Conservation (phyloP, 2,888 invertebrate species). For the Aleiodes leptofemur region DNA sequence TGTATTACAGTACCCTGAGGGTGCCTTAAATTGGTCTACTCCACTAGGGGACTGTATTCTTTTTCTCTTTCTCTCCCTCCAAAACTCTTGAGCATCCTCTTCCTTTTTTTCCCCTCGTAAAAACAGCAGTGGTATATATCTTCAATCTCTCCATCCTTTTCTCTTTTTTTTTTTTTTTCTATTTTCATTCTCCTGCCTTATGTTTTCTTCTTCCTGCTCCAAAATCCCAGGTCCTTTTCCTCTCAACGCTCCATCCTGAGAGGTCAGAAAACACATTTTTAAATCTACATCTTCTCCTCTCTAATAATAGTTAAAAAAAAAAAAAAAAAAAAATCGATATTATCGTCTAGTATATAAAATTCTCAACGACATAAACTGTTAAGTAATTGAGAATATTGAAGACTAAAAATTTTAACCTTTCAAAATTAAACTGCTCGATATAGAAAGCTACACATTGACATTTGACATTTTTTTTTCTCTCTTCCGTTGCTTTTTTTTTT, state of each 20-base stretch:
- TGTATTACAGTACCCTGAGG: conserved; percentile 63
- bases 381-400: too few relatives aligned
- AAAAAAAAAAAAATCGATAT: too few relatives aligned
- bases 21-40: conserved; percentile 71
- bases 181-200: conserved; percentile 46
- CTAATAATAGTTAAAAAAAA: too few relatives aligned
- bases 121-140: conserved; percentile 45
- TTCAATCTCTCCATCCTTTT: conserved; percentile 30
- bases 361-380: too few relatives aligned
- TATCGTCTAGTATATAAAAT: too few relatives aligned
- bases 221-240: conserved; percentile 49
- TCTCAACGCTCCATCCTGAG: conserved; percentile 4
- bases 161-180: conserved; percentile 16
- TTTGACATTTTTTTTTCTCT: too few relatives aligned
- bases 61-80: conserved; percentile 30
- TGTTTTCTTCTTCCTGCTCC: conserved; percentile 55
- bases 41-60: conserved; percentile 47
- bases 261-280: conserved; percentile 20
- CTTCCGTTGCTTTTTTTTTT: too few relatives aligned
- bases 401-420: too few relatives aligned
- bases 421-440: too few relatives aligned
- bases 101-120: conserved; percentile 23
- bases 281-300: background rate
- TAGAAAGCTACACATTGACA: too few relatives aligned
- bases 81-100: conserved; percentile 28